Evolutionary conservation across 2,113 vertebrate genomes (phyloP).

Genomic region (Anser cygnoides): DNA sequence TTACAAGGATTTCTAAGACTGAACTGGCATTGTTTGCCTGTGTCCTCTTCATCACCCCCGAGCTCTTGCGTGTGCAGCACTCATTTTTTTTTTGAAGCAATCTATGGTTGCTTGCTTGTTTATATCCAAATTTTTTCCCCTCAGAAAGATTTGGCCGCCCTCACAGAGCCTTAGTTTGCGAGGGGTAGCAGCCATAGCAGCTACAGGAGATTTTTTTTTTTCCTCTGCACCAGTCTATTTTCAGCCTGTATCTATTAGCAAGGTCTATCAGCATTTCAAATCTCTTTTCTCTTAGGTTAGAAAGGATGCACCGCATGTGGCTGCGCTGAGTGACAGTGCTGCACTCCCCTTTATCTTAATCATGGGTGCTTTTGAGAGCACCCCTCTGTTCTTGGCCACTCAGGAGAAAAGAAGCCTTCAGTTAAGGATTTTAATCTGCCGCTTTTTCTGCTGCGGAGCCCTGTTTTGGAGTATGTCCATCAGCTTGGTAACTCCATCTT

Average conservation of each 20-base stretch:
- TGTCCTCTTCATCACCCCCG: constrained; percentile 5
- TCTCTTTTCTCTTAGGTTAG: constrained; percentile 36
- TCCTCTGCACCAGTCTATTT: not conserved
- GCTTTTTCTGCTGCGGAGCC: not conserved
- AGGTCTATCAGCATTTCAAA: constrained; percentile 36
- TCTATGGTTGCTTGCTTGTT: not conserved
- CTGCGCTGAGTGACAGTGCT: constrained; percentile 37
- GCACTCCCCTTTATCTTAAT: constrained; percentile 28
- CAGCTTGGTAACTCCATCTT: constrained; percentile 21
- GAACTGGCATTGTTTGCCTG: not conserved
- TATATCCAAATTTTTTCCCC: not conserved
- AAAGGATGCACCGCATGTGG: constrained; percentile 35
- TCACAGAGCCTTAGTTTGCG: not conserved
- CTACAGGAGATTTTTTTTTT: not conserved
- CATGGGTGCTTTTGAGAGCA: constrained; percentile 29
- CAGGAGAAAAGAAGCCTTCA: constrained; percentile 26
- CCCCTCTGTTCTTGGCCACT: not conserved
- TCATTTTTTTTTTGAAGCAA: not conserved
- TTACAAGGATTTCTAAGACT: constrained; percentile 54
- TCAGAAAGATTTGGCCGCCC: not conserved
- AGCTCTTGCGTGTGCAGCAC: not conserved
- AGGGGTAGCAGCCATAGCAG: not conserved
- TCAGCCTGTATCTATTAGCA: constrained; percentile 2
- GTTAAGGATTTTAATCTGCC: constrained; percentile 16
- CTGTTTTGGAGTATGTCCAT: constrained; percentile 40